Percentiles rank a stretch among this genome's conserved stretches.
Evolutionary conservation across 1,140 invertebrate genomes (phyloP).

Genomic region (Diorhabda sublineata): DNA sequence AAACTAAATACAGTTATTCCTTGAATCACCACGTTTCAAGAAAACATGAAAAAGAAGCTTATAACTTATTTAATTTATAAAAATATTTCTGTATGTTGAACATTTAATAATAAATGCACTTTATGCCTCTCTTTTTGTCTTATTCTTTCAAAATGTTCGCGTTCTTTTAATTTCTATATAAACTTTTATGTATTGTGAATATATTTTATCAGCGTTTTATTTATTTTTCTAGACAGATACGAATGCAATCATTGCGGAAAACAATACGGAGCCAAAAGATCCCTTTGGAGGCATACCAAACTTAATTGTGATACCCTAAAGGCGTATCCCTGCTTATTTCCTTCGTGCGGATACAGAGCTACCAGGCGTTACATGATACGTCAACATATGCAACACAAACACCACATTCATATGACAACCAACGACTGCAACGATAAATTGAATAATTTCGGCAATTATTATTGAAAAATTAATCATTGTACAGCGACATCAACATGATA

Average conservation of each 20-base stretch:
- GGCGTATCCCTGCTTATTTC: conserved; percentile 58
- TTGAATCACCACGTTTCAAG: conserved; percentile 1
- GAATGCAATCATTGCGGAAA: conserved; percentile 37
- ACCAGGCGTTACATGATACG: conserved; percentile 21
- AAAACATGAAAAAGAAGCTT: conserved; percentile 6
- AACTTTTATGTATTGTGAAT: too few relatives aligned
- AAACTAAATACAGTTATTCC: conserved; percentile 10
- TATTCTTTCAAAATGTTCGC: too few relatives aligned
- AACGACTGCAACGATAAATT: too few relatives aligned
- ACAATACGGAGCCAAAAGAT: conserved; percentile 34
- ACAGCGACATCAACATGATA: too few relatives aligned
- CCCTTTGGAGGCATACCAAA: conserved; percentile 35
- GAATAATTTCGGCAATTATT: too few relatives aligned
- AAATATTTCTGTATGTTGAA: too few relatives aligned
- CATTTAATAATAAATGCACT: too few relatives aligned
- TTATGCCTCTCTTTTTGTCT: too few relatives aligned
- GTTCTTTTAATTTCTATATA: too few relatives aligned
- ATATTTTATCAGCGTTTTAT: neutral
- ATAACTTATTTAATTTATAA: too few relatives aligned
- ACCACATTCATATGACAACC: neutral
- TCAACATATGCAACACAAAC: conserved; percentile 8
- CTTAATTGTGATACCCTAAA: conserved; percentile 54
- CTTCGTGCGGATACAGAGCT: conserved; percentile 37
- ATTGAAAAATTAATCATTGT: too few relatives aligned
- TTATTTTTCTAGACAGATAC: conserved; percentile 20